Conservation (phyloP, 2,888 invertebrate genomes). For the Bellardia bayeri region DNA sequence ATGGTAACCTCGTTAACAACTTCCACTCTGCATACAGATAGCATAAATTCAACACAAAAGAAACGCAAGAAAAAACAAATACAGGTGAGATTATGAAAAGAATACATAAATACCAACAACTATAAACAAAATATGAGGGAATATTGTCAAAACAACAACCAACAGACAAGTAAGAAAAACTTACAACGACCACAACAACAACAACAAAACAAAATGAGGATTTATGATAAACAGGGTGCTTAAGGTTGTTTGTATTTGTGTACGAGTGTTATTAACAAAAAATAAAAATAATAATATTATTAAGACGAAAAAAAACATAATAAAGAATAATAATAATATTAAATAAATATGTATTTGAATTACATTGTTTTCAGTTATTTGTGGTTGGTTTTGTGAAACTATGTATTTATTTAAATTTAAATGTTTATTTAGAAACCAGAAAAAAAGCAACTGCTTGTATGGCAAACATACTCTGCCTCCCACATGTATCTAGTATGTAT, state of each 20-base stretch:
- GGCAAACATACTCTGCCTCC: constrained; percentile 49
- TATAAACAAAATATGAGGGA: constrained; percentile 15
- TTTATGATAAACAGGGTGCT: constrained; percentile 60
- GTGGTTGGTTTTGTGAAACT: constrained; percentile 34
- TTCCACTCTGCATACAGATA: constrained; percentile 41
- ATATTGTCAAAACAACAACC: constrained; percentile 30
- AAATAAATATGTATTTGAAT: constrained; percentile 54
- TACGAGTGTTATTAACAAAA: constrained; percentile 15
- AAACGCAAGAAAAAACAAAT: constrained; percentile 71
- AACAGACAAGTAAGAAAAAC: constrained; percentile 1
- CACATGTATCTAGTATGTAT: constrained; percentile 25
- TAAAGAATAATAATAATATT: constrained; percentile 25
- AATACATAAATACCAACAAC: constrained; percentile 51
- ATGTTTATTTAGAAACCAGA: constrained; percentile 41
- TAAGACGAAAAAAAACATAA: constrained; percentile 25
- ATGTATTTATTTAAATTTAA: constrained; percentile 22
- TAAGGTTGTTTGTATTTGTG: constrained; percentile 1
- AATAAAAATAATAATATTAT: constrained; percentile 29
- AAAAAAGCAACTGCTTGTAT: constrained; percentile 9
- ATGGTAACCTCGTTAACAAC: constrained; percentile 35
- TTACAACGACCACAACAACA: constrained; percentile 30
- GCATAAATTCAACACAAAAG: constrained; percentile 39
- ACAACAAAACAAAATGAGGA: constrained; percentile 28
- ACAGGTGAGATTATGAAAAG: constrained; percentile 76
- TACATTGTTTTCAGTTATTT: constrained; percentile 42